Conservation (phyloP, 2,113 vertebrate species). For the Dryoscopus gambensis region DNA sequence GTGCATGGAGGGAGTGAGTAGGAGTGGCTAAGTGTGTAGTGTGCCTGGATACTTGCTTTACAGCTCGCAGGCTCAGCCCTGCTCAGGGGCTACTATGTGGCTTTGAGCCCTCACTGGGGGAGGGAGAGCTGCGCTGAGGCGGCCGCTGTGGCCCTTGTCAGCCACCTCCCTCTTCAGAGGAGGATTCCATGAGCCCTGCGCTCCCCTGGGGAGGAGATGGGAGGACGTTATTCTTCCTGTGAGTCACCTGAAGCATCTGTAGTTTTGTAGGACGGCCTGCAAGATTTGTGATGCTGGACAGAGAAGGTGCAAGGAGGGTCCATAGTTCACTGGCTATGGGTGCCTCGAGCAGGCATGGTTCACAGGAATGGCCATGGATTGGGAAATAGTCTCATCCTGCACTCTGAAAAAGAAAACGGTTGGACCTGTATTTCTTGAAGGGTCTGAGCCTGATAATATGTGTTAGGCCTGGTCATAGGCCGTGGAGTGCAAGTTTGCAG, state of each 20-base stretch:
- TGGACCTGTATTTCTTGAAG: neutral
- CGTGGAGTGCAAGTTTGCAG: neutral
- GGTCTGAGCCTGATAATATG: neutral
- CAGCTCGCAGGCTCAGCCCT: neutral
- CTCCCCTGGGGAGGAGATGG: rapidly evolving
- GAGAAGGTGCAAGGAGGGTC: neutral
- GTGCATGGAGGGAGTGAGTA: neutral
- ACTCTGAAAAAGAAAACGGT: neutral
- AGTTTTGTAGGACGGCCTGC: neutral
- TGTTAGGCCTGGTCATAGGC: neutral
- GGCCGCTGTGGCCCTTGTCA: neutral
- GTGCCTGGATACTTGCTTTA: neutral
- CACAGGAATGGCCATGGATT: rapidly evolving
- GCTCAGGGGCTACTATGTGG: rapidly evolving
- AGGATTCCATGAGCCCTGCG: neutral
- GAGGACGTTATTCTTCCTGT: rapidly evolving
- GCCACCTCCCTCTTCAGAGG: neutral
- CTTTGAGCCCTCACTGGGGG: neutral
- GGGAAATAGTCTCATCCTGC: neutral
- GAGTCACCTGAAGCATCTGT: neutral
- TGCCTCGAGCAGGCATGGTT: neutral
- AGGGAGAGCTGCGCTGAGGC: rapidly evolving
- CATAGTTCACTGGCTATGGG: neutral
- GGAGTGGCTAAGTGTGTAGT: neutral
- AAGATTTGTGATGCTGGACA: neutral